Evolutionary conservation across 2,113 vertebrate species (phyloP).

Genomic region (Barbus barbus): DNA sequence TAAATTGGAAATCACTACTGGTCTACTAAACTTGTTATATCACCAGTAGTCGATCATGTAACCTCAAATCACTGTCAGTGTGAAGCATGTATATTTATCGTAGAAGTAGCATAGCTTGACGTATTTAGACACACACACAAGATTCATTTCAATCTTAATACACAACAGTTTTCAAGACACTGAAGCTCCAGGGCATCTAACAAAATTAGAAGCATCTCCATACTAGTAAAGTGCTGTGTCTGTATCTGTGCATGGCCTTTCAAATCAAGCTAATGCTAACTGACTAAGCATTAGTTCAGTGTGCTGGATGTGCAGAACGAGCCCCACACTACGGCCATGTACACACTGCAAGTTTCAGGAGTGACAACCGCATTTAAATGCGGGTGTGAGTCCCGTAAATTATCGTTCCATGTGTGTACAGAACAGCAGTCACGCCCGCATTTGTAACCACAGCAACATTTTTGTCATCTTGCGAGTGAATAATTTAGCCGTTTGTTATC

Average conservation of each 20-base stretch:
- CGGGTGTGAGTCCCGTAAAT: too few relatives aligned
- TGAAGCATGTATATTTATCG: neutral
- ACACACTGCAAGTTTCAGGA: too few relatives aligned
- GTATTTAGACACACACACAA: neutral
- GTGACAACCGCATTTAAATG: too few relatives aligned
- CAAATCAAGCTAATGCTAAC: conserved; percentile 57
- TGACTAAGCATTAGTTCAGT: conserved; percentile 49
- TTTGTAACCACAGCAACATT: too few relatives aligned
- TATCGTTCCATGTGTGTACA: too few relatives aligned
- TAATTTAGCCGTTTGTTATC: too few relatives aligned
- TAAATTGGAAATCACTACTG: neutral
- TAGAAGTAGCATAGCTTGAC: neutral
- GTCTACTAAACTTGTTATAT: neutral
- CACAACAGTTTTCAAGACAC: neutral
- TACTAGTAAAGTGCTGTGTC: conserved; percentile 34
- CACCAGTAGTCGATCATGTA: neutral
- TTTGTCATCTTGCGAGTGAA: too few relatives aligned
- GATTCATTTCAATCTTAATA: neutral
- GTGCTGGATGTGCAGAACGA: conserved; percentile 35
- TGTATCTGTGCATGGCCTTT: neutral
- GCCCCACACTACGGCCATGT: too few relatives aligned
- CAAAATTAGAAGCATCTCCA: conserved; percentile 17
- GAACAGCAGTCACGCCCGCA: too few relatives aligned
- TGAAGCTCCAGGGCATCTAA: conserved; percentile 13
- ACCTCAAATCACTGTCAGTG: neutral